Evolutionary conservation across 2,113 vertebrate genomes (phyloP).

Genomic region (Engystomops pustulosus): DNA sequence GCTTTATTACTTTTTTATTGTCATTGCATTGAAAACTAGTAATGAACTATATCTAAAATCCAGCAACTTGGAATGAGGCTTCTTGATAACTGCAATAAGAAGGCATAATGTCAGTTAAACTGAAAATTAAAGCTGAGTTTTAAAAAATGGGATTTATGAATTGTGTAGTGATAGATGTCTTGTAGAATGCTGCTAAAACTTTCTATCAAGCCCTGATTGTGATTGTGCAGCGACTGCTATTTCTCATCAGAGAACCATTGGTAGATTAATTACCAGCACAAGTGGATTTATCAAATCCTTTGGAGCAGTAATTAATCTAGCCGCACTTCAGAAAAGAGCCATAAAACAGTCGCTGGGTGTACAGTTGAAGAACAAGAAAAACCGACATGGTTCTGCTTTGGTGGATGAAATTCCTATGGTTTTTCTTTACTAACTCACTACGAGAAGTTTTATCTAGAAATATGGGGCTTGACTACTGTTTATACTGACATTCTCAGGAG

Average conservation of each 20-base stretch:
- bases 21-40: too few relatives aligned
- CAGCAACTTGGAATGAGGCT: too few relatives aligned
- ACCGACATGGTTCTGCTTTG: too few relatives aligned
- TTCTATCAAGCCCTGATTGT: conserved; percentile 2
- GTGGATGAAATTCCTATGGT: too few relatives aligned
- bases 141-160: neutral
- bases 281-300: conserved; percentile 20
- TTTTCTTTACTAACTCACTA: too few relatives aligned
- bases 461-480: too few relatives aligned
- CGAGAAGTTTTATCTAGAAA: too few relatives aligned
- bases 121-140: neutral
- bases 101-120: neutral
- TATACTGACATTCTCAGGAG: too few relatives aligned
- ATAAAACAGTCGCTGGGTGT: neutral
- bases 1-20: too few relatives aligned
- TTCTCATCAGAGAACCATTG: conserved; percentile 1
- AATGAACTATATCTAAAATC: too few relatives aligned
- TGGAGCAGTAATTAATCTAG: conserved; percentile 21
- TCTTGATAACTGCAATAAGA: too few relatives aligned
- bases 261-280: conserved; percentile 15
- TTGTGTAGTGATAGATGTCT: neutral
- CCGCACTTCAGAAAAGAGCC: neutral
- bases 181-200: neutral
- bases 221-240: neutral
- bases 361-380: neutral